Evolutionary conservation across 2,888 invertebrate species (phyloP).

Genomic region (Fragum fragum): DNA sequence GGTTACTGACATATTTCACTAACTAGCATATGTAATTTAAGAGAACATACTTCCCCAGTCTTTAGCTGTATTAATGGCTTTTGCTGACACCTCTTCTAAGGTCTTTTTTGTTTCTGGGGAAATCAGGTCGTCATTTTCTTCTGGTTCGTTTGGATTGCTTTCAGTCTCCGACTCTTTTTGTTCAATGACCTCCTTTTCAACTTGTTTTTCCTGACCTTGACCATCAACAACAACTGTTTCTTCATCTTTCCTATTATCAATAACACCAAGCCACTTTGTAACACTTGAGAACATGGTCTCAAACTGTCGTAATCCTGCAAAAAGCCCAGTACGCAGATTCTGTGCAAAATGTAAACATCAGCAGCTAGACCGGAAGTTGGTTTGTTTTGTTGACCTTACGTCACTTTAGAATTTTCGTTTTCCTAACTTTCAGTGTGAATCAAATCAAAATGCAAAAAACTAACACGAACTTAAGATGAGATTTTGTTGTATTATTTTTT

Average conservation of each 20-base stretch:
- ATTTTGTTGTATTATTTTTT: no score
- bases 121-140: conserved; percentile 72
- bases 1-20: no score
- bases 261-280: conserved; percentile 81
- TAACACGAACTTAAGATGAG: no score
- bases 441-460: no score
- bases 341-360: conserved; percentile 64
- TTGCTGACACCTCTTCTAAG: conserved; percentile 84
- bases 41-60: conserved; percentile 85
- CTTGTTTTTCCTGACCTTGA: conserved; percentile 53
- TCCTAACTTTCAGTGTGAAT: no score
- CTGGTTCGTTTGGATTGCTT: conserved; percentile 53
- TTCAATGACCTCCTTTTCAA: conserved; percentile 50
- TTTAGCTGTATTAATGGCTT: conserved; percentile 84
- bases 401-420: background rate
- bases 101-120: conserved; percentile 74
- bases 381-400: conserved; percentile 25
- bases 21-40: no score
- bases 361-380: conserved; percentile 65
- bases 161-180: conserved; percentile 59
- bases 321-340: conserved; percentile 15
- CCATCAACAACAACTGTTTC: conserved; percentile 62
- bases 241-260: conserved; percentile 72
- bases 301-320: background rate
- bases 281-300: conserved; percentile 79